Base-by-base conservation (phyloP, 2,797 vertebrate genomes). In the Hippopotamyrus pictus region DNA sequence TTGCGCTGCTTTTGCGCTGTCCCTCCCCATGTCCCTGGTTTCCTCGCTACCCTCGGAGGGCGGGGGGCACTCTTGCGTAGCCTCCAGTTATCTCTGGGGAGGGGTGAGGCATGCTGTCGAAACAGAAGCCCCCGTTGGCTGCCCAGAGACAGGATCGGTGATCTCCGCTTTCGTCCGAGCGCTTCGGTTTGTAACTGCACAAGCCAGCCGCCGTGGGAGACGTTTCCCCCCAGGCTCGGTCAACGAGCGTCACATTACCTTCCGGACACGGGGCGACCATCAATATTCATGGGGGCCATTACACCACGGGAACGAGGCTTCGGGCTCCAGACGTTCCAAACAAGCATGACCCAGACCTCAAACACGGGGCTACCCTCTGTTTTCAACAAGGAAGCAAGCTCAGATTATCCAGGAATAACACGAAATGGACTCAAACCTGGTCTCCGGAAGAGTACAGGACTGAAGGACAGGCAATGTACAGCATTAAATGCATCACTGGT, bases 121-220 rank as follows among this genome's bases (percentile, higher is more conserved):
- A 84, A n/a, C 82, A 84, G 82, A 51, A 48, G 9, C 17, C 65
- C 22, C 1, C n/a, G 25, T 29, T 51, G 22, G 8, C 44, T 51
- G 82, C 82, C 22, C 46, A 85, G 22, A 25, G 48, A 11, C 82
- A 85, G 44, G 44, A 51, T 0, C 29, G 82, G 11, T 48, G 19
- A 48, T 83, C 79, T 48, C n/a, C 9, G 5, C 41, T 44, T 29
- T 19, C 33, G 6, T 44, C 12, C 1, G 17, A 48, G 76, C 7
- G 6, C 37, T 83, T 83, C 7, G 79, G 14, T n/a, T 41, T 48
- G 6, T 48, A 48, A 12, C 79, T 14, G 46, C 22, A 51, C 82
- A 84, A 51, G 22, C n/a, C 46, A 51, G 82, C 82, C 17, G 44
- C 82, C 73, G 53, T 85, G 57, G n/a, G n/a, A 86, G 76, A 88